A percentile compares a stretch with the other conserved stretches of the same genome.
These are phyloP conservation scores for Tiaroga cobitis DNA, from an alignment of 2,797 vertebrate genomes.

Conservation along the genomic window DNA sequence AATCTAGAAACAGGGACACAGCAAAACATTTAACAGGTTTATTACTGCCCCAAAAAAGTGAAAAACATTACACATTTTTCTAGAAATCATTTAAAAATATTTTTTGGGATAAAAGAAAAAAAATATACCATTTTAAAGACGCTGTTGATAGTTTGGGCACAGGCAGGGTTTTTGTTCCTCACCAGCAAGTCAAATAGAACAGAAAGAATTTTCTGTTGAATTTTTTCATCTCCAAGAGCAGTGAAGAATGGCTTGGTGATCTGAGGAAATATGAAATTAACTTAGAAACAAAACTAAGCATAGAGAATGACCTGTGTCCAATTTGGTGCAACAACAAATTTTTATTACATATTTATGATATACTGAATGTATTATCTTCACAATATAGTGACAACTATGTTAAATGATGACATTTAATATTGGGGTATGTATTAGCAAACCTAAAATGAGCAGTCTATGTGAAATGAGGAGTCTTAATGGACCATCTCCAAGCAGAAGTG, in stretches of 20 bases:
- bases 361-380: background rate
- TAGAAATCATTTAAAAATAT: background rate
- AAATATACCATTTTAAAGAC: slow-evolving; percentile 88
- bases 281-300: background rate
- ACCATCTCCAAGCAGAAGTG: background rate
- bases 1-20: slow-evolving; percentile 76
- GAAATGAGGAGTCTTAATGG: background rate
- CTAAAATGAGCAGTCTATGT: background rate
- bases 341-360: background rate
- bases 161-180: slow-evolving; percentile 76
- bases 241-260: slow-evolving; percentile 90
- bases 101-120: background rate
- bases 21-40: background rate
- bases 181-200: slow-evolving; percentile 87
- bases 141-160: slow-evolving; percentile 81
- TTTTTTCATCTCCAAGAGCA: slow-evolving; percentile 78
- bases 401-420: background rate
- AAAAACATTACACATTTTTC: background rate
- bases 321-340: background rate
- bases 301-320: background rate
- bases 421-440: background rate
- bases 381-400: background rate
- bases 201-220: slow-evolving; percentile 87
- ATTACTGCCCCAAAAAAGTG: background rate
- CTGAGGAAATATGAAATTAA: slow-evolving; percentile 68